Evolutionary conservation across 2,113 vertebrate genomes (phyloP).

Genomic region (Callithrix jacchus): DNA sequence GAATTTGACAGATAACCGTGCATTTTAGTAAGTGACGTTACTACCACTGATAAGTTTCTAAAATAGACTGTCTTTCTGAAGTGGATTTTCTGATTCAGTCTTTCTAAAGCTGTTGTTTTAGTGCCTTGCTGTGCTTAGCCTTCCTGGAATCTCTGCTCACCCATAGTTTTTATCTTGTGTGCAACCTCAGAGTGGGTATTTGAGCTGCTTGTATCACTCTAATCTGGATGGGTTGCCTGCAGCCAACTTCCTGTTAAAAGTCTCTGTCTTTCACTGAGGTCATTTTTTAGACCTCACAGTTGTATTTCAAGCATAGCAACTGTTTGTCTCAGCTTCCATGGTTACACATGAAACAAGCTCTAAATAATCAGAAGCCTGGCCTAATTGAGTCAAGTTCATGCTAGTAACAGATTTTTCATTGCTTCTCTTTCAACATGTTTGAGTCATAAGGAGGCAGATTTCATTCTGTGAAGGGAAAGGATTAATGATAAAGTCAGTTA

Average conservation of each 20-base stretch:
- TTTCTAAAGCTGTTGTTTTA: background rate
- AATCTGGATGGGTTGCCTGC: background rate
- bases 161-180: background rate
- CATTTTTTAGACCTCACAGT: constrained; percentile 52
- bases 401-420: background rate
- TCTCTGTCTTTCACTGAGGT: constrained; percentile 32
- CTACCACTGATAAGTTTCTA: background rate
- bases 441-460: background rate
- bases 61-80: background rate
- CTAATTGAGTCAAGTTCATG: background rate
- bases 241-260: constrained; percentile 51
- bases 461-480: background rate
- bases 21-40: background rate
- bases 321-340: constrained; percentile 61
- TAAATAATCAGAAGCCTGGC: constrained; percentile 52
- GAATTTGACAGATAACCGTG: background rate
- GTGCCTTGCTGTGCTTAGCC: background rate
- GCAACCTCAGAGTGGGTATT: background rate
- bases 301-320: constrained; percentile 63
- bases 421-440: background rate
- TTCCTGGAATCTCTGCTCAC: background rate
- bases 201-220: background rate
- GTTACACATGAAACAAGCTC: constrained; percentile 32
- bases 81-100: background rate
- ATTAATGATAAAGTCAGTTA: background rate